Evolutionary conservation across 2,888 invertebrate species (phyloP).

Genomic region (Calameuta pallipes): DNA sequence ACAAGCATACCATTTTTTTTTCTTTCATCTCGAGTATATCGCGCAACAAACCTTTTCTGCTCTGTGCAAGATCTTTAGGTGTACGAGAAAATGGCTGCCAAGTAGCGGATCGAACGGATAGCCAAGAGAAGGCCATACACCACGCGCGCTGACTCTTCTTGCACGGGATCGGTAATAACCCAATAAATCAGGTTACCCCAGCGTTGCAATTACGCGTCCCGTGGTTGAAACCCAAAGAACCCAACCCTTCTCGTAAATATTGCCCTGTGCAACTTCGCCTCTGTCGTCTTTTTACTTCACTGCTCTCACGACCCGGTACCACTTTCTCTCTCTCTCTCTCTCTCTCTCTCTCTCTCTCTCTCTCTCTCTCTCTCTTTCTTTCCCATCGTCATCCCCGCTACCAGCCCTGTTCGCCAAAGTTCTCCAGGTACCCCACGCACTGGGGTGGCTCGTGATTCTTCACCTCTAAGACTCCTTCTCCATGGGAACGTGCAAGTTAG

Average conservation of each 20-base stretch:
- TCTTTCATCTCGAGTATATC: not conserved
- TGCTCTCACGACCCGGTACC: constrained; percentile 47
- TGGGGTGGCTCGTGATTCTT: constrained; percentile 7
- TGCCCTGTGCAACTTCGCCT: constrained; percentile 43
- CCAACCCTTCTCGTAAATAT: constrained; percentile 63
- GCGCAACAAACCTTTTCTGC: not conserved
- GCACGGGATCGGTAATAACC: constrained; percentile 61
- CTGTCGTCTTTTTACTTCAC: constrained; percentile 27
- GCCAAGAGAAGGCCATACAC: constrained; percentile 39
- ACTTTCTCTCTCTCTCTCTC: too few species aligned
- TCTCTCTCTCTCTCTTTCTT: constrained; percentile 16
- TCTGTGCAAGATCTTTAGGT: not conserved
- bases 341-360: not conserved
- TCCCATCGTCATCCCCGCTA: constrained; percentile 13
- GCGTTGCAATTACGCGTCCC: constrained; percentile 59
- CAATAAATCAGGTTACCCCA: constrained; percentile 63
- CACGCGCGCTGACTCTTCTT: constrained; percentile 44
- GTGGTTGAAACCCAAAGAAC: constrained; percentile 46
- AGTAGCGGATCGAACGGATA: not conserved
- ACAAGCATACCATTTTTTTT: too few species aligned
- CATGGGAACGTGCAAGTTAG: constrained; percentile 9
- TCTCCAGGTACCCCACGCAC: constrained; percentile 7
- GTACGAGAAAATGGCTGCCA: constrained; percentile 4
- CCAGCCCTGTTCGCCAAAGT: constrained; percentile 5
- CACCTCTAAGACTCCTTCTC: not conserved